These are phyloP conservation scores for Rhyacophila evoluta DNA, from an alignment of 2,888 invertebrate genomes.

Conservation along the genomic window DNA sequence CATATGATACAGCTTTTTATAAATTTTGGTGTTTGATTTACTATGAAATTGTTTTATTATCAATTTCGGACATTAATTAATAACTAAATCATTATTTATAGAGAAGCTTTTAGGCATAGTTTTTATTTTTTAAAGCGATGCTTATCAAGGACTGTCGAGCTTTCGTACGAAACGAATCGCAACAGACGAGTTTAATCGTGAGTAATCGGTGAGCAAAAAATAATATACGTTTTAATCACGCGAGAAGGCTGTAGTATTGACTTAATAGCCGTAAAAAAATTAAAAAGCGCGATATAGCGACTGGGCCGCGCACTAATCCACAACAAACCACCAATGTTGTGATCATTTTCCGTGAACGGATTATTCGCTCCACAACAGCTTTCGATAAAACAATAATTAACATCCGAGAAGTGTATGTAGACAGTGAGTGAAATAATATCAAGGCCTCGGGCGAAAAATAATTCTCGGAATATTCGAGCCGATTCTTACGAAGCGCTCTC, in stretches of 20 bases:
- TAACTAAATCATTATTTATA: too few species aligned
- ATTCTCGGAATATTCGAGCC: neutral
- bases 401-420: neutral
- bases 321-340: neutral
- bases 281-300: too few species aligned
- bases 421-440: neutral
- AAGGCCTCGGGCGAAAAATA: neutral
- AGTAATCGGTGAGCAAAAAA: neutral
- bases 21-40: too few species aligned
- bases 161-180: neutral
- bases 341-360: neutral
- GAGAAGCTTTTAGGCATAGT: too few species aligned
- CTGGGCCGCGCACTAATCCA: too few species aligned
- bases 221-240: neutral
- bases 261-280: neutral
- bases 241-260: neutral
- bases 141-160: too few species aligned
- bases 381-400: slow-evolving; percentile 13
- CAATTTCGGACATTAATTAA: too few species aligned
- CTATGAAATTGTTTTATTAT: too few species aligned
- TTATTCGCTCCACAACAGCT: neutral
- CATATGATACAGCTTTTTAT: too few species aligned
- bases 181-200: neutral
- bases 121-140: too few species aligned
- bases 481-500: slow-evolving; percentile 5